phyloP scores from a whole-genome alignment of 1,140 invertebrate genomes.

The Trichonephila clavipes region DNA sequence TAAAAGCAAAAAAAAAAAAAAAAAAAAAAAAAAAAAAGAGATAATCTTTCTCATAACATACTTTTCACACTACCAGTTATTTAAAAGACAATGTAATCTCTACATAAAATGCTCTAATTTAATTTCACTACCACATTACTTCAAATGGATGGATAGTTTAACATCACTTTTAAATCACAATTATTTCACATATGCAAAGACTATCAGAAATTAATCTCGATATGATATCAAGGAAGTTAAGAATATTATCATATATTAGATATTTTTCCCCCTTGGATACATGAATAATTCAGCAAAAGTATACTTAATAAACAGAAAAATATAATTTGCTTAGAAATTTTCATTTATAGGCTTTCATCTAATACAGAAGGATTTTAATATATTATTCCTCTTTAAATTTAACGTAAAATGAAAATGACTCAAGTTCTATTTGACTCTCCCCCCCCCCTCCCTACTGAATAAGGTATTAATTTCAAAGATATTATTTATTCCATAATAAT shows the following conservation, averaged over 20 bases:
- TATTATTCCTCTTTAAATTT: no score
- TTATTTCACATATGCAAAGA: conserved; percentile 2
- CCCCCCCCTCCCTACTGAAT: no score
- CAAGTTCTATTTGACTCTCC: no score
- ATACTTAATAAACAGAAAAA: no score
- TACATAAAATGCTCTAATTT: neutral
- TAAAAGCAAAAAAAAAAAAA: neutral
- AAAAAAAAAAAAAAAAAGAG: neutral
- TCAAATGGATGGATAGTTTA: conserved; percentile 24
- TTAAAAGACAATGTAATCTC: neutral
- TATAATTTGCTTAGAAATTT: no score
- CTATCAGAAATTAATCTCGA: neutral
- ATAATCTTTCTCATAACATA: neutral
- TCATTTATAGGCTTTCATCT: no score
- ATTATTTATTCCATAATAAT: no score
- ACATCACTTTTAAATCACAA: conserved; percentile 37
- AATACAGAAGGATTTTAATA: no score
- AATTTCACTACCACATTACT: neutral
- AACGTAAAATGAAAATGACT: no score
- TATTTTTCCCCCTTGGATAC: no score
- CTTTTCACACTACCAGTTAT: neutral
- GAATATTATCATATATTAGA: neutral
- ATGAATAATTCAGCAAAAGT: no score
- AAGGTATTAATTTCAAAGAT: no score
- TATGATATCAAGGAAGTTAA: neutral